A percentile compares a stretch with the other conserved stretches of the same genome.
These are phyloP conservation scores for Drosophila dunni DNA, from an alignment of 1,140 invertebrate genomes.

Conservation along the genomic window DNA sequence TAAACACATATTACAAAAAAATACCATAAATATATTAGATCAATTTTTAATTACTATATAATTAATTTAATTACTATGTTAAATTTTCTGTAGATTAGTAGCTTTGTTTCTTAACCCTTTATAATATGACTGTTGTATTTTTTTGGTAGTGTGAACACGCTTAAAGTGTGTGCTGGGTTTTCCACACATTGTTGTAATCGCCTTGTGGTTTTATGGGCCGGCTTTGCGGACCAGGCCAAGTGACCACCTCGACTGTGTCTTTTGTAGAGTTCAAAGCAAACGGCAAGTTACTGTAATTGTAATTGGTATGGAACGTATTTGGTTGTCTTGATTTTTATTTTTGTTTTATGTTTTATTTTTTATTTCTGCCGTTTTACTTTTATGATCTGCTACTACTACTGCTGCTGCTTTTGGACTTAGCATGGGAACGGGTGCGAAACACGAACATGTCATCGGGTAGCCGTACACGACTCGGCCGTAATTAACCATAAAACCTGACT, in stretches of 20 bases:
- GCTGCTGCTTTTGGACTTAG: constrained; percentile 40
- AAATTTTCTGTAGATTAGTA: too few relatives aligned
- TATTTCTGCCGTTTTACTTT: neutral
- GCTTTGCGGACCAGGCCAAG: constrained; percentile 9
- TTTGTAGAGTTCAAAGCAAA: constrained; percentile 31
- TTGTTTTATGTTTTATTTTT: neutral
- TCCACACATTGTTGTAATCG: constrained; percentile 57
- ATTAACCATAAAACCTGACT: constrained; percentile 78
- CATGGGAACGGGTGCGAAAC: constrained; percentile 59
- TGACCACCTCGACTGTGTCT: constrained; percentile 47
- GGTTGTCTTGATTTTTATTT: neutral
- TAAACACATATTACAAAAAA: too few relatives aligned
- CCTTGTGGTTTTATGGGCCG: constrained; percentile 41
- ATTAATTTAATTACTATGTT: too few relatives aligned
- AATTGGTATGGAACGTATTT: constrained; percentile 21
- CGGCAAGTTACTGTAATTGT: constrained; percentile 35
- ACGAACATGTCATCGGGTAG: constrained; percentile 50
- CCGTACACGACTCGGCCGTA: constrained; percentile 56
- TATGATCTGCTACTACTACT: constrained; percentile 21
- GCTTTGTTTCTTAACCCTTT: too few relatives aligned
- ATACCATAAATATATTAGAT: too few relatives aligned
- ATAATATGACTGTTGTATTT: too few relatives aligned
- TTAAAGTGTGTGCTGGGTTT: constrained; percentile 15
- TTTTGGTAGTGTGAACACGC: constrained; percentile 18
- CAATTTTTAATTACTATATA: too few relatives aligned